Evolutionary conservation across 2,888 invertebrate species (phyloP).

Genomic region (Amiota minor): DNA sequence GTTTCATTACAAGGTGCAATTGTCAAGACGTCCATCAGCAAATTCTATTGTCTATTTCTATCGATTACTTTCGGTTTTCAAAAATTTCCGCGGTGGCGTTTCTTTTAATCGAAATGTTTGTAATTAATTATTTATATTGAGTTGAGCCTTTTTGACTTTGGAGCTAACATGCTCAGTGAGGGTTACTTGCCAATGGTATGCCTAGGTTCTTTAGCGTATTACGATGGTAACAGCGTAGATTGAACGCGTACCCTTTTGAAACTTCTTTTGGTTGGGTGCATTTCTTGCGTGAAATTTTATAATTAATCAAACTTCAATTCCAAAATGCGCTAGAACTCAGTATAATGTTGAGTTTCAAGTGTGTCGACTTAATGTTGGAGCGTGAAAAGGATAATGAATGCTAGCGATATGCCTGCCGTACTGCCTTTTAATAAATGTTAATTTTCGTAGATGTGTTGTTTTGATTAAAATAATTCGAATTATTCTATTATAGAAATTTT

Average conservation of each 20-base stretch:
- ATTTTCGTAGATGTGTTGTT: not conserved
- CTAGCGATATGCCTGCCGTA: constrained; percentile 27
- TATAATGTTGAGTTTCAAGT: constrained; percentile 31
- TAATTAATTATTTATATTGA: constrained; percentile 57
- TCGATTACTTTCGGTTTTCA: constrained; percentile 27
- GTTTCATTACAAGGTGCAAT: constrained; percentile 13
- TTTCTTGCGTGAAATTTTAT: constrained; percentile 72
- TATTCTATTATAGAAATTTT: too few relatives aligned
- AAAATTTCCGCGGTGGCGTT: constrained; percentile 63
- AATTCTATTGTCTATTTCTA: not conserved
- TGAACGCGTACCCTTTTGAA: constrained; percentile 44
- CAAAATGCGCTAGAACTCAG: constrained; percentile 44
- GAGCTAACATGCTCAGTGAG: constrained; percentile 32
- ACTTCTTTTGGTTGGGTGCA: constrained; percentile 47
- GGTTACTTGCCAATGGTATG: not conserved
- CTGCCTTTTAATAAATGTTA: constrained; percentile 13
- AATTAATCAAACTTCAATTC: constrained; percentile 71
- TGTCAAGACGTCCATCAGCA: constrained; percentile 1
- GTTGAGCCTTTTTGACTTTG: constrained; percentile 48
- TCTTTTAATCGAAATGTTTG: constrained; percentile 41
- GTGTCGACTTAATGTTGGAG: constrained; percentile 39
- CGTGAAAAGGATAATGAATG: constrained; percentile 61
- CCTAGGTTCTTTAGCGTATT: not conserved
- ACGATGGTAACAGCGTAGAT: constrained; percentile 3
- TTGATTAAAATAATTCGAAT: not conserved